phyloP scores from a whole-genome alignment of 1,140 invertebrate species.

The Helicoverpa zea region DNA sequence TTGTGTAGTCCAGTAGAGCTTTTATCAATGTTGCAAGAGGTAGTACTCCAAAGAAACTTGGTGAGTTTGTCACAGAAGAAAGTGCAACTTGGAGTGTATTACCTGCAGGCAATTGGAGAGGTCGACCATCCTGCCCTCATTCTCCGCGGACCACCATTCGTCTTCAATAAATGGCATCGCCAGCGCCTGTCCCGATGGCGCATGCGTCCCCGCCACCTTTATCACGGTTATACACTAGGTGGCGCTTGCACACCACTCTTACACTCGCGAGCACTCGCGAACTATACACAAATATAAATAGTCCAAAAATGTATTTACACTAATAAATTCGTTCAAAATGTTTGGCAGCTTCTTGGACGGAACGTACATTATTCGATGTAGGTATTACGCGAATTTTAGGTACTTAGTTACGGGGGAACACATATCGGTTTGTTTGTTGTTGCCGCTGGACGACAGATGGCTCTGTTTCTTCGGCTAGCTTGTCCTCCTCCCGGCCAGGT shows the following conservation, averaged over 20 bases:
- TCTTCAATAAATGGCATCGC: constrained; percentile 98
- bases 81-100: constrained; percentile 59
- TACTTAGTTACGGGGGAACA: constrained; percentile 74
- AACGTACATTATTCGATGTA: constrained; percentile 83
- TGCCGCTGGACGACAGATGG: constrained; percentile 46
- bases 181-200: constrained; percentile 89
- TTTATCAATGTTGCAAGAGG: background rate
- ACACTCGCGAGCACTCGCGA: constrained; percentile 70
- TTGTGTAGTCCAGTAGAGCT: background rate
- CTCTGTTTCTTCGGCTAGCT: constrained; percentile 48
- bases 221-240: constrained; percentile 72
- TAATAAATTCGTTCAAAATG: constrained; percentile 82
- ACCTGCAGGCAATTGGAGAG: constrained; percentile 95
- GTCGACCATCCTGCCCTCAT: constrained; percentile 96
- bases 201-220: constrained; percentile 88
- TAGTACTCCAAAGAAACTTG: background rate
- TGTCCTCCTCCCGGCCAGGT: constrained; percentile 70
- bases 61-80: background rate
- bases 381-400: constrained; percentile 70
- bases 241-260: constrained; percentile 74
- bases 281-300: constrained; percentile 62
- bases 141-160: constrained; percentile 97
- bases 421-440: constrained; percentile 70
- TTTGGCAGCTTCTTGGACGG: constrained; percentile 84
- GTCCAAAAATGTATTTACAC: constrained; percentile 70